phyloP scores from a whole-genome alignment of 2,888 invertebrate genomes.

The Agriopis leucophaearia region DNA sequence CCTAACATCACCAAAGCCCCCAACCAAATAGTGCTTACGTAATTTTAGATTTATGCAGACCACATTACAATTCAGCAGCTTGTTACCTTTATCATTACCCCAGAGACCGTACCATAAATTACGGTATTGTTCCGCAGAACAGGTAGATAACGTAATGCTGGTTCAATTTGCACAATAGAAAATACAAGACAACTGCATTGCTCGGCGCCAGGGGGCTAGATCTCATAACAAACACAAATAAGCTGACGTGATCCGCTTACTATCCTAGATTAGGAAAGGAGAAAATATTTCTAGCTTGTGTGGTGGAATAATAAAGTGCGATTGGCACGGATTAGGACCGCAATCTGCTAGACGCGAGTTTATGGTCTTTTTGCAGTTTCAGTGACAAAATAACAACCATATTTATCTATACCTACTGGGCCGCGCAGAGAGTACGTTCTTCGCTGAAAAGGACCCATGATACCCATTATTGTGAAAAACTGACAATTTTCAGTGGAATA shows the following conservation, averaged over 20 bases:
- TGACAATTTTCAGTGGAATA: too few species aligned
- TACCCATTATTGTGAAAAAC: too few species aligned
- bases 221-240: constrained; percentile 85
- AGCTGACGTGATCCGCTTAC: constrained; percentile 85
- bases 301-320: constrained; percentile 31
- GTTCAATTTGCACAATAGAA: constrained; percentile 68
- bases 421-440: too few species aligned
- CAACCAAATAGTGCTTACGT: constrained; percentile 45
- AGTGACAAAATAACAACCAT: neutral
- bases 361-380: neutral
- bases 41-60: constrained; percentile 60
- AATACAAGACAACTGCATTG: constrained; percentile 54
- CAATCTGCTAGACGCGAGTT: constrained; percentile 8
- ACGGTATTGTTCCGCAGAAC: constrained; percentile 63
- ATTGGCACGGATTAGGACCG: constrained; percentile 37
- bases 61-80: constrained; percentile 65
- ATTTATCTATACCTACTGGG: neutral
- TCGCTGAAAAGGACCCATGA: too few species aligned
- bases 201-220: constrained; percentile 71
- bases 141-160: constrained; percentile 42
- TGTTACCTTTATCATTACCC: constrained; percentile 72
- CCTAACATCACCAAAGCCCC: too few species aligned
- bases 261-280: constrained; percentile 74
- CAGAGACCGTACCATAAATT: constrained; percentile 64
- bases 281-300: constrained; percentile 70